Evolutionary conservation across 2,797 vertebrate species (phyloP).

Genomic region (Poeciliopsis paucimaculata): DNA sequence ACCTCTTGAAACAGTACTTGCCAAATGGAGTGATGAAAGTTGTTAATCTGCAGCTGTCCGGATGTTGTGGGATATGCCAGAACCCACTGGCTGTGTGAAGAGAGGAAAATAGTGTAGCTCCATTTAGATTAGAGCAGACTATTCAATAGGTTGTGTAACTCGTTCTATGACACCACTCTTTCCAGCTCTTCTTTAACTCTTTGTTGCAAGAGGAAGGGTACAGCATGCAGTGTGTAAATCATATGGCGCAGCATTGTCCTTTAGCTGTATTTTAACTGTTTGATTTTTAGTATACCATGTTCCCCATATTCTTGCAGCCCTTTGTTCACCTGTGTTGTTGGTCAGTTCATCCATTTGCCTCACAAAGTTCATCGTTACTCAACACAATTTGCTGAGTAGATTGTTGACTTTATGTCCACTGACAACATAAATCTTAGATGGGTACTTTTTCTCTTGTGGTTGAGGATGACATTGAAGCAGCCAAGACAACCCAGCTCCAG

Average conservation of each 20-base stretch:
- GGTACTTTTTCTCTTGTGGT: background rate
- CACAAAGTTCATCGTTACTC: background rate
- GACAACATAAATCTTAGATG: too few species aligned
- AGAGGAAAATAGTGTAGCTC: background rate
- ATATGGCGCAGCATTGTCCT: too few species aligned
- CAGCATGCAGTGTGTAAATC: background rate
- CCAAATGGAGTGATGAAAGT: background rate
- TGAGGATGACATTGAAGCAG: background rate
- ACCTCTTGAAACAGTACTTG: background rate
- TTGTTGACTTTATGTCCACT: background rate
- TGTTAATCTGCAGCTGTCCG: background rate
- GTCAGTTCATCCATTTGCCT: background rate
- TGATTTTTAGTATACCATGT: background rate
- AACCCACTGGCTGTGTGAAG: background rate
- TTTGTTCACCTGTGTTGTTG: background rate
- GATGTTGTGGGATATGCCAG: background rate
- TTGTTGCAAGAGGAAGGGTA: background rate
- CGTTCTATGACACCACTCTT: background rate
- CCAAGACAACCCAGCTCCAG: background rate
- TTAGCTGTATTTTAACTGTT: background rate
- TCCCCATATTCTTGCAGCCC: background rate
- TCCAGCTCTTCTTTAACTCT: background rate
- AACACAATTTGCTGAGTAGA: background rate
- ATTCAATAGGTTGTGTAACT: background rate
- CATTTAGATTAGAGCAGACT: background rate